A percentile compares a stretch with the other conserved stretches of the same genome.
Evolutionary conservation across 2,888 invertebrate genomes (phyloP).

Genomic region (Orthonychiurus folsomi): DNA sequence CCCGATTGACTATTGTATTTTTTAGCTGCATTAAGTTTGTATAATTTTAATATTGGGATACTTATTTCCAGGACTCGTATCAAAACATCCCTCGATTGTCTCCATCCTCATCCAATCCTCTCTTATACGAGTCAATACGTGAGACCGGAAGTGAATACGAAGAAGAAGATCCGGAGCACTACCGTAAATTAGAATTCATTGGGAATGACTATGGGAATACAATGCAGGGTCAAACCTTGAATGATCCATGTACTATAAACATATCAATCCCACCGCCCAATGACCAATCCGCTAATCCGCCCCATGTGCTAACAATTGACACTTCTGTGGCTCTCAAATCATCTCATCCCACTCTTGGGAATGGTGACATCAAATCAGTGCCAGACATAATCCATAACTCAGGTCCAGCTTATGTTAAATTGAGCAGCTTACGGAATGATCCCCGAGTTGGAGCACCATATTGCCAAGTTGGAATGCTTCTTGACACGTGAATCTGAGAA

Average conservation of each 20-base stretch:
- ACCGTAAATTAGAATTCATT: not conserved
- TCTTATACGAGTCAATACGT: not conserved
- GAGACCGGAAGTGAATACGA: not conserved
- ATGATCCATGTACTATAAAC: not conserved
- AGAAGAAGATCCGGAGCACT: not conserved
- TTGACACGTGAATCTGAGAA: too few species aligned
- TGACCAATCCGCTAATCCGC: not conserved
- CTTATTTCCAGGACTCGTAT: not conserved
- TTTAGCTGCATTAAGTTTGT: too few species aligned
- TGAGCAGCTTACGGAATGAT: not conserved
- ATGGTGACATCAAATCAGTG: not conserved
- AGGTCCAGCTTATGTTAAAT: not conserved
- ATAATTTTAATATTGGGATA: too few species aligned
- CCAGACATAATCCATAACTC: not conserved
- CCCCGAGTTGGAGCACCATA: not conserved
- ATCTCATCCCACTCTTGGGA: not conserved
- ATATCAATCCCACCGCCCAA: not conserved
- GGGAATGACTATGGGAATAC: not conserved
- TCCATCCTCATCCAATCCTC: not conserved
- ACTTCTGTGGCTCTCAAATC: too few species aligned
- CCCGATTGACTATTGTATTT: not conserved
- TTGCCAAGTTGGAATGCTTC: not conserved
- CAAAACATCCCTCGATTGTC: not conserved
- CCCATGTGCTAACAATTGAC: not conserved
- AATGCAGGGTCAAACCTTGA: not conserved